phyloP scores from a whole-genome alignment of 2,113 vertebrate genomes.

The Alligator mississippiensis region DNA sequence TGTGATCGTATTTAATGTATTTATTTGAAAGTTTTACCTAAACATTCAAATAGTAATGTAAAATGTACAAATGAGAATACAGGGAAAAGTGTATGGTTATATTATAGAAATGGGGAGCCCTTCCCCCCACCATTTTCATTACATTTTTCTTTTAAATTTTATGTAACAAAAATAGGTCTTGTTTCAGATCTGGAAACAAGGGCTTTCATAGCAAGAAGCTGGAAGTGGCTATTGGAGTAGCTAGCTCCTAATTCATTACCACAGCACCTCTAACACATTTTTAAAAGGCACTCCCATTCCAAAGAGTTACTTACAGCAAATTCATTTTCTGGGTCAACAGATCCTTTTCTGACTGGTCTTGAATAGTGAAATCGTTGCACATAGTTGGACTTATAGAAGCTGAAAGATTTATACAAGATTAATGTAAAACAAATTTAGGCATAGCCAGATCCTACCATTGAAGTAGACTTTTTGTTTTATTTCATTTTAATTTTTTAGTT shows the following conservation, averaged over 20 bases:
- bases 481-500: slow-evolving; percentile 21
- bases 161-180: not conserved
- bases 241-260: not conserved
- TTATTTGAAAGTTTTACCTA: not conserved
- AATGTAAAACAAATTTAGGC: slow-evolving; percentile 9
- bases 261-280: not conserved
- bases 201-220: not conserved
- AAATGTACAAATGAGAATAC: not conserved
- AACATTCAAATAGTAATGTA: not conserved
- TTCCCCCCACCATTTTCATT: not conserved
- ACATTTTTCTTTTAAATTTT: not conserved
- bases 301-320: slow-evolving; percentile 89
- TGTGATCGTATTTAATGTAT: not conserved
- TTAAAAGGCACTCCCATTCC: not conserved
- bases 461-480: not conserved
- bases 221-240: not conserved
- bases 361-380: slow-evolving; percentile 97
- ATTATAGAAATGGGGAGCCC: not conserved
- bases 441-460: not conserved
- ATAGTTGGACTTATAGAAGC: slow-evolving; percentile 98
- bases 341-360: slow-evolving; percentile 91
- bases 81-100: not conserved
- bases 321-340: slow-evolving; percentile 95
- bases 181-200: not conserved
- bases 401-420: slow-evolving; percentile 66